Evolutionary conservation across 2,797 vertebrate species (phyloP), one percentile per base, ranked within the genome.

Genomic region (Bradypodion ventrale): DNA sequence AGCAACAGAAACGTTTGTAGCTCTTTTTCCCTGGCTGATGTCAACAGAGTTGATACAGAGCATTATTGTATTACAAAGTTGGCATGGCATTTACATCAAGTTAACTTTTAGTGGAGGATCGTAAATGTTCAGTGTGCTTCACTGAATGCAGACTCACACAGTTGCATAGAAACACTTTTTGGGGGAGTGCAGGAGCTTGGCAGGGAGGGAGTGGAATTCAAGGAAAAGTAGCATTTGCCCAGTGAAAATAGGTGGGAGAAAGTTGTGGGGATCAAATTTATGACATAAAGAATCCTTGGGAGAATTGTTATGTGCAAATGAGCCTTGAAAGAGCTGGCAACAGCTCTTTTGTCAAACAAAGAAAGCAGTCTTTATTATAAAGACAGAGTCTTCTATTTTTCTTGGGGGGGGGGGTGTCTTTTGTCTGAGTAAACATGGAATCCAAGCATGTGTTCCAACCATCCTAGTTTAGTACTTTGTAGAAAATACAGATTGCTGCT

Each of bases 311-410:
- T 75, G 40, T 19, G n/a, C 66, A 80, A 75, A 80, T 68, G 62
- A 85, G 27, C 49, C 40, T 81, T 81, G 70, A 75, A 84, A 78
- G 32, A 75, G 37, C 13, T 79, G 69, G 76, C 69, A 74, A 77
- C 59, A 73, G 42, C 46, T 66, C 52, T 21, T 73, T 74, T 35
- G 73, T 23, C 60, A 74, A 80, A 85, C 60, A 73, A 78, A 79
- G 27, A n/a, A 60, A 72, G 7, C 42, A 62, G 35, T 65, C 35
- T 74, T 63, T 25, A 8, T n/a, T 5, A 70, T 70, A 27, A 66
- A 83, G 27, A 35, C 25, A 66, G 42, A 7, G 42, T 46, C 40
- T 66, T 65, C 8, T 62, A 21, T 35, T 73, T 68, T 75, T 12
- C 46, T 35, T 29, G n/a, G n/a, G n/a, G n/a, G n/a, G n/a, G n/a